Evolutionary conservation across 2,797 vertebrate species (phyloP).

Genomic region (Scleropages formosus): DNA sequence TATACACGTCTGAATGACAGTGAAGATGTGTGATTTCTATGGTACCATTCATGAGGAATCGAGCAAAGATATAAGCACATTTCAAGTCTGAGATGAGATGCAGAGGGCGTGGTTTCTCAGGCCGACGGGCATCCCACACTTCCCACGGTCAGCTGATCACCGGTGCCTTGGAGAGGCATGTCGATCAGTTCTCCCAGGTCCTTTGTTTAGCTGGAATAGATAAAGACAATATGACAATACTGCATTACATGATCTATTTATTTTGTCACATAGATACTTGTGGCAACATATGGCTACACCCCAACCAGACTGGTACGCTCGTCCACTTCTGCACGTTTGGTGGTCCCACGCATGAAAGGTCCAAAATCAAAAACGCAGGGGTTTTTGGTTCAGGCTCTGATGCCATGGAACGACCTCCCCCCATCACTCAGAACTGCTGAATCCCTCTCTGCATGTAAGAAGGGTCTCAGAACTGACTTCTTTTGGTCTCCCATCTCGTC

Average conservation of each 20-base stretch:
- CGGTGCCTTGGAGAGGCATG: slow-evolving; percentile 33
- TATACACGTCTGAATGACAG: background rate
- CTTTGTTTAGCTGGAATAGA: slow-evolving; percentile 29
- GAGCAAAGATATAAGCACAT: slow-evolving; percentile 37
- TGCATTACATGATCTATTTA: background rate
- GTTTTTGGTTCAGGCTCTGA: too few relatives aligned
- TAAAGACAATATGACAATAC: background rate
- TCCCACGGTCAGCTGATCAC: slow-evolving; percentile 39
- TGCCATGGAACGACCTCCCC: too few relatives aligned
- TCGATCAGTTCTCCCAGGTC: slow-evolving; percentile 11
- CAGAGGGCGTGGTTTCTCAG: slow-evolving; percentile 38
- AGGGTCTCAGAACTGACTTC: too few relatives aligned
- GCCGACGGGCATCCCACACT: slow-evolving; percentile 6
- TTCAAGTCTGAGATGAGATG: slow-evolving; percentile 44
- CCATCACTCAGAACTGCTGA: too few relatives aligned
- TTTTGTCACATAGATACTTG: too few relatives aligned
- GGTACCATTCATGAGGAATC: slow-evolving; percentile 24
- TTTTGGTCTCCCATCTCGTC: too few relatives aligned
- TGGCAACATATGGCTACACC: too few relatives aligned
- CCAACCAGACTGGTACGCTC: too few relatives aligned
- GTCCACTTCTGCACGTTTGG: too few relatives aligned
- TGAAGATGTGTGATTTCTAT: slow-evolving; percentile 14
- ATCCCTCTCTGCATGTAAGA: too few relatives aligned
- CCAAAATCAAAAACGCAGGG: too few relatives aligned
- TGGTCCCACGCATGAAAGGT: too few relatives aligned